phyloP scores from a whole-genome alignment of 2,113 vertebrate genomes.

The Pimephales promelas region DNA sequence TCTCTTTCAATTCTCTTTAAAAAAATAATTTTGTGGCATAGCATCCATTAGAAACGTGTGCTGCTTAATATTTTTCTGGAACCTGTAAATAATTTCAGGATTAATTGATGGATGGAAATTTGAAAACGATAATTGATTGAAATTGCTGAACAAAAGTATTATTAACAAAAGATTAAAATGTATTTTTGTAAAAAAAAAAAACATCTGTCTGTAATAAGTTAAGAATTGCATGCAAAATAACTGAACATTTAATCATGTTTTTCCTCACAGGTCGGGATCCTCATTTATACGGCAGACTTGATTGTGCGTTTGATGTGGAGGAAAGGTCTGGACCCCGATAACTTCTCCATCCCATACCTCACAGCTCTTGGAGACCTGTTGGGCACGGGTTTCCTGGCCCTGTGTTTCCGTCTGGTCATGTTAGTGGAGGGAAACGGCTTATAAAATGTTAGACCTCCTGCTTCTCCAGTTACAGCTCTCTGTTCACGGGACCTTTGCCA shows the following conservation, averaged over 20 bases:
- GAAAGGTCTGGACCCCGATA: slow-evolving; percentile 89
- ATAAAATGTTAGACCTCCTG: slow-evolving; percentile 47
- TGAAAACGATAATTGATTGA: background rate
- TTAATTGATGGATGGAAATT: background rate
- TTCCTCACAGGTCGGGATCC: slow-evolving; percentile 82
- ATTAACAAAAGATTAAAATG: background rate
- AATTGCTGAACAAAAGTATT: background rate
- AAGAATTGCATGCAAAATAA: slow-evolving; percentile 5
- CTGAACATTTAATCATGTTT: background rate
- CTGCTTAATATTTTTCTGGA: too few relatives aligned
- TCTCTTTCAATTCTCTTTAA: background rate
- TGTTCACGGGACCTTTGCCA: background rate
- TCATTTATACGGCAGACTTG: slow-evolving; percentile 90
- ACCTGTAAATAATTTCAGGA: too few relatives aligned
- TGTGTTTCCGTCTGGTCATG: slow-evolving; percentile 82
- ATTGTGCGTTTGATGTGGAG: slow-evolving; percentile 88
- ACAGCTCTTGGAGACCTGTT: slow-evolving; percentile 93
- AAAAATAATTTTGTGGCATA: too few relatives aligned
- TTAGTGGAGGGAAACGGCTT: slow-evolving; percentile 62
- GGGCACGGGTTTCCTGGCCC: slow-evolving; percentile 88
- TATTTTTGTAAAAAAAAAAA: background rate
- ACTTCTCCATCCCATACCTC: slow-evolving; percentile 97
- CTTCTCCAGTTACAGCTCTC: background rate
- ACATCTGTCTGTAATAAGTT: background rate
- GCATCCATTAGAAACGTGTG: too few relatives aligned